phyloP scores from a whole-genome alignment of 2,888 invertebrate genomes.

The Melipona beecheii region DNA sequence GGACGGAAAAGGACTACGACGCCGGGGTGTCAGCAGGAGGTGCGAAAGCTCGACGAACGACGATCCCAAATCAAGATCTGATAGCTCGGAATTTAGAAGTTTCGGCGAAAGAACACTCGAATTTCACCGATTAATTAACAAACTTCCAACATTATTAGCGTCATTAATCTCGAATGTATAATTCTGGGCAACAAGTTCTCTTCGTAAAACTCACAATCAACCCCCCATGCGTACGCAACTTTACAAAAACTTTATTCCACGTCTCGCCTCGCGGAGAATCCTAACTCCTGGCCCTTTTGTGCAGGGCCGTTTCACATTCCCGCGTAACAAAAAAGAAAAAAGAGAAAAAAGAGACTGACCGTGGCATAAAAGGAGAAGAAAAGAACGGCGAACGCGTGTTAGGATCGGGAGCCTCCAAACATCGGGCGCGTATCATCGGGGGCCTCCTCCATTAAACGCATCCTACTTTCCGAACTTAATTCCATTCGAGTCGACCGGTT shows the following conservation, averaged over 20 bases:
- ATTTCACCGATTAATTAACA: too few species aligned
- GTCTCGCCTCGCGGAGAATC: too few species aligned
- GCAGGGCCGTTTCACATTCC: background rate
- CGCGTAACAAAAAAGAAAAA: background rate
- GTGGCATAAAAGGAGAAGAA: constrained; percentile 3
- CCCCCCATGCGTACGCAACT: too few species aligned
- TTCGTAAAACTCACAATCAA: too few species aligned
- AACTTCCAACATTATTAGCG: too few species aligned
- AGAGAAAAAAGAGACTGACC: background rate
- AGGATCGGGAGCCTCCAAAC: background rate
- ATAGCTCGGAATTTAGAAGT: too few species aligned
- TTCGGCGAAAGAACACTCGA: too few species aligned
- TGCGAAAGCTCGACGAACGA: constrained; percentile 16
- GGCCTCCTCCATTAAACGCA: constrained; percentile 58
- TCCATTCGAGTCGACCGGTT: constrained; percentile 62
- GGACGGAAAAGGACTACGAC: background rate
- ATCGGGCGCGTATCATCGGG: constrained; percentile 34
- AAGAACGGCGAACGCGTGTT: background rate
- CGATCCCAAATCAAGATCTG: too few species aligned
- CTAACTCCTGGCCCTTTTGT: too few species aligned
- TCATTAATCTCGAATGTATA: too few species aligned
- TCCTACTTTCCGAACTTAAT: constrained; percentile 67
- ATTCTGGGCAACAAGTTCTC: too few species aligned
- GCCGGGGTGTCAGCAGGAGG: constrained; percentile 28
- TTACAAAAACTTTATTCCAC: too few species aligned